Percentiles rank a stretch among this genome's conserved stretches.
Conservation (phyloP, 64 coral and sea anemone genomes). For the Exaiptasia diaphana region DNA sequence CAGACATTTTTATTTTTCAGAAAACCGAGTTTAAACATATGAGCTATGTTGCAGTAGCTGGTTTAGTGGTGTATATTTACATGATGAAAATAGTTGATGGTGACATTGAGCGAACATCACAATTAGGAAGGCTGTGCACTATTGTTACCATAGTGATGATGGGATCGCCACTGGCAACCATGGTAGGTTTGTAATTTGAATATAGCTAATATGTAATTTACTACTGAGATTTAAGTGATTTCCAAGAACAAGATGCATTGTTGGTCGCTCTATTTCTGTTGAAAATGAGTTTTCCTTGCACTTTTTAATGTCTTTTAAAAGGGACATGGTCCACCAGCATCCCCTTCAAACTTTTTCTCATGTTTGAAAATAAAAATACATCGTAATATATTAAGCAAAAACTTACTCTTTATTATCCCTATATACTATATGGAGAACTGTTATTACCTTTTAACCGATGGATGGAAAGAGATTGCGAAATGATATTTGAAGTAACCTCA, state of each 20-base stretch:
- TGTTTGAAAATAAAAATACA: not conserved
- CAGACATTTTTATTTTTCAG: too few species aligned
- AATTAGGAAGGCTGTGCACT: constrained; percentile 63
- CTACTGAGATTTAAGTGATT: not conserved
- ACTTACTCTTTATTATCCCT: too few species aligned
- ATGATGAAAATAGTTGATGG: constrained; percentile 19
- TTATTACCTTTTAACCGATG: too few species aligned
- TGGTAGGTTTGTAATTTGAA: constrained; percentile 45
- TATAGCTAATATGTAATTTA: not conserved
- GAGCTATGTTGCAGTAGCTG: too few species aligned
- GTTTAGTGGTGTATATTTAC: constrained; percentile 46
- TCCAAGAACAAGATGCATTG: too few species aligned
- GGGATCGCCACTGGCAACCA: constrained; percentile 64
- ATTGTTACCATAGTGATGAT: constrained; percentile 71
- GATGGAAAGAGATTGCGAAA: too few species aligned
- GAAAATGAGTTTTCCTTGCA: not conserved
- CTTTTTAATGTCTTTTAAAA: not conserved
- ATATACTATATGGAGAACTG: too few species aligned
- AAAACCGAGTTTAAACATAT: too few species aligned
- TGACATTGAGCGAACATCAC: not conserved
- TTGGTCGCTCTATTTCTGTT: not conserved
- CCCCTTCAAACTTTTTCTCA: not conserved
- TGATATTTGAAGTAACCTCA: too few species aligned
- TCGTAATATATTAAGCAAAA: too few species aligned
- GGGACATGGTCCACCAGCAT: not conserved